phyloP scores from a whole-genome alignment of 2,888 invertebrate species.

The Torymus aiolomorphi region DNA sequence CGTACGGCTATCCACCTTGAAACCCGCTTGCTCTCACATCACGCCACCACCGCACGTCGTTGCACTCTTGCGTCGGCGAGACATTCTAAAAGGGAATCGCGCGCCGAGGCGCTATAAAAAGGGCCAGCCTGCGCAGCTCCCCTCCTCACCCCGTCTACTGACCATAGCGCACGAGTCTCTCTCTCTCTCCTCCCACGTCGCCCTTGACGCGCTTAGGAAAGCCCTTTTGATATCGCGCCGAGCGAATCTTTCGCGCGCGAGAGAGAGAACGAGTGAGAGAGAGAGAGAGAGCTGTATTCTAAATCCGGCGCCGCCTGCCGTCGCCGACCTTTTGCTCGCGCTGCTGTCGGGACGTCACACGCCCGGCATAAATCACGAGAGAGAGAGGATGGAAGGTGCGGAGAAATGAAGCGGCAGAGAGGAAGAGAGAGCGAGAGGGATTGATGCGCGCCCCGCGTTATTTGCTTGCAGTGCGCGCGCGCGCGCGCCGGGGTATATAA shows the following conservation, averaged over 20 bases:
- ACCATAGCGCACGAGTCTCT: constrained; percentile 31
- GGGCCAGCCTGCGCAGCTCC: not conserved
- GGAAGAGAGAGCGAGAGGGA: constrained; percentile 9
- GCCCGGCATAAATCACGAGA: constrained; percentile 30
- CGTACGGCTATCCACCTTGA: too few relatives aligned
- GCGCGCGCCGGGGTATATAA: not conserved
- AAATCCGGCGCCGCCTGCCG: constrained; percentile 34
- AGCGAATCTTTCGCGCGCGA: constrained; percentile 17
- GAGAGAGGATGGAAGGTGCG: not conserved
- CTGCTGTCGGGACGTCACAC: constrained; percentile 39
- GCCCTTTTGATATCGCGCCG: constrained; percentile 45
- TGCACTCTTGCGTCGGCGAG: too few relatives aligned
- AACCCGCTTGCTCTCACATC: too few relatives aligned
- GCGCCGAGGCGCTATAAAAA: constrained; percentile 2
- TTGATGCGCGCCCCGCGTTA: constrained; percentile 10
- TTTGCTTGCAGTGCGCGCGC: not conserved
- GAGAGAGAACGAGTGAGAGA: too few relatives aligned
- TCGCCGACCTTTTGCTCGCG: not conserved
- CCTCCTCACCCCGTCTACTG: not conserved
- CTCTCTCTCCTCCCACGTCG: constrained; percentile 6
- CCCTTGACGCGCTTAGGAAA: constrained; percentile 37
- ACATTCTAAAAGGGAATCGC: constrained; percentile 2
- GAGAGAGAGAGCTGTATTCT: constrained; percentile 24
- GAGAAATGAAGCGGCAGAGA: constrained; percentile 17
- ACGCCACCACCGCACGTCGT: too few relatives aligned